Evolutionary conservation across 37 sponge, comb jelly and placozoan genomes (phyloP).

Genomic region (Ephydatia muelleri): DNA sequence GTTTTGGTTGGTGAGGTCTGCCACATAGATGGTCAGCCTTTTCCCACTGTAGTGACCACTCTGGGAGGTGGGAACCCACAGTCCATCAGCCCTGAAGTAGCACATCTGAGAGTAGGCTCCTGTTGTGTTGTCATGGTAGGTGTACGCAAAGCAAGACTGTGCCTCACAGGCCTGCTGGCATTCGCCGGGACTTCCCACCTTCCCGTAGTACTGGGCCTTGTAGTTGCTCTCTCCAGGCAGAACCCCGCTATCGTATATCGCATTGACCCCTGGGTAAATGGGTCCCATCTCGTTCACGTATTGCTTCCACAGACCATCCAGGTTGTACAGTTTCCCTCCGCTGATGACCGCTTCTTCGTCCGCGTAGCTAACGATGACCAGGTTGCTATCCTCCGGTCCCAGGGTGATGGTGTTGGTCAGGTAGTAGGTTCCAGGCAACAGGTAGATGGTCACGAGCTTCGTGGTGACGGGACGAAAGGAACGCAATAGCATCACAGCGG

Average conservation of each 20-base stretch:
- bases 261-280: constrained; percentile 10
- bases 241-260: not conserved
- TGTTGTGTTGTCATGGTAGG: constrained; percentile 20
- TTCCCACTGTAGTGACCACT: constrained; percentile 41
- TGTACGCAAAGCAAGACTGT: constrained; percentile 43
- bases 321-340: constrained; percentile 46
- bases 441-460: constrained; percentile 15
- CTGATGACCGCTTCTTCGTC: constrained; percentile 41
- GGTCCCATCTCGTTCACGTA: constrained; percentile 25
- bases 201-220: constrained; percentile 9
- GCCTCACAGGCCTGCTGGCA: constrained; percentile 29
- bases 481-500: constrained; percentile 32
- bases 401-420: constrained; percentile 41
- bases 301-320: constrained; percentile 34
- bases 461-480: not conserved
- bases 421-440: constrained; percentile 52
- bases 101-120: constrained; percentile 39
- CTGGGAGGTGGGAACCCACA: constrained; percentile 27
- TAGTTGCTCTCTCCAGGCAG: constrained; percentile 3
- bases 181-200: constrained; percentile 8
- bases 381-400: constrained; percentile 48
- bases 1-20: constrained; percentile 55
- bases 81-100: constrained; percentile 42
- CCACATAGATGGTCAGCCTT: constrained; percentile 18
- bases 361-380: constrained; percentile 23